Evolutionary conservation across 2,888 invertebrate species (phyloP), one percentile per base, ranked within the genome.

Genomic region (Drosophila falleni): DNA sequence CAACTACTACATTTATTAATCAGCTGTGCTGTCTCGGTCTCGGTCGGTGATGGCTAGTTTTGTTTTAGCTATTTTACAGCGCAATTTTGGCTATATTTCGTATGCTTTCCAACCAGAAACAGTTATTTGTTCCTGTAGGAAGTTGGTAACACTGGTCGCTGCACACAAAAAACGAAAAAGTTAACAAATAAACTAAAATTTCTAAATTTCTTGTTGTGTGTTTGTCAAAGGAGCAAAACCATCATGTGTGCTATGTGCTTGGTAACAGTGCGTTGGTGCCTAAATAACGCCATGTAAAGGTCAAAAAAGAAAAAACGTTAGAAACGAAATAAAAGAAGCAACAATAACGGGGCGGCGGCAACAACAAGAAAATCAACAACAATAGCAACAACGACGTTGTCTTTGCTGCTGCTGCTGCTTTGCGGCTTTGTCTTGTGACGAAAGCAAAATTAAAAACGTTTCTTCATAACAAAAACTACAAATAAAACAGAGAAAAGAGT

Each of bases 291-390:
- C 51, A 67, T 67, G 47, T 81, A 80, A 78, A 62, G 31, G 10
- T 15, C 44, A 35, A 15, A 35, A 41, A 61, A 35, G 44, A 61
- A 29, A 19, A 8, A 37, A 37, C 37, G 53, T 42, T 44, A 46
- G 35, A 26, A 66, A 55, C 65, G 41, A 37, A 54, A 56, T n/a
- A 35, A 31, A 67, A 54, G 54, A 58, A 63, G 71, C 29, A 55
- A 85, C 70, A 85, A 67, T 71, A 75, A 80, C 78, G 71, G 82
- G 82, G 80, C 80, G 82, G 83, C 80, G 78, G 64, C 80, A 62
- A 56, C 63, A 76, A 54, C 44, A 70, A 78, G 49, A 70, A 50
- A 33, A 53, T 66, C 23, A 23, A 68, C 23, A 23, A 71, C 35
- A 75, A 66, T 31, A 62, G 23, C 46, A 23, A 62, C 66, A 55